phyloP scores from a whole-genome alignment of 2,888 invertebrate species.

The Aspidiotus destructor region DNA sequence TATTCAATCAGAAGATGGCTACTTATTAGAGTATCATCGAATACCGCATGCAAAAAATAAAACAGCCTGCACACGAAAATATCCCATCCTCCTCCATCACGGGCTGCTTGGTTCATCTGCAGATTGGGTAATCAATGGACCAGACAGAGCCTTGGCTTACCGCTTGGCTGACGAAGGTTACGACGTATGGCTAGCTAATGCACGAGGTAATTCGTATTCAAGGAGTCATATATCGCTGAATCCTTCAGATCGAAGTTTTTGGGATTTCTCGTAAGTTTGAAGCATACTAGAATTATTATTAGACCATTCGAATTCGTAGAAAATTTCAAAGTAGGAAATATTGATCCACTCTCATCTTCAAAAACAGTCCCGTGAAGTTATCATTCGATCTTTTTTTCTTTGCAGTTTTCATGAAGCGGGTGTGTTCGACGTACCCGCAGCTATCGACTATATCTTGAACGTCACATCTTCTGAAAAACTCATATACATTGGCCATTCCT shows the following conservation, averaged over 20 bases:
- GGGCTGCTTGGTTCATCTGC: slow-evolving; percentile 57
- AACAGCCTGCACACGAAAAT: slow-evolving; percentile 22
- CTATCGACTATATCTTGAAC: slow-evolving; percentile 58
- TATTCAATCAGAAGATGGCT: slow-evolving; percentile 51
- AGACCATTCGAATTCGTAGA: not conserved
- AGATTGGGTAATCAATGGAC: slow-evolving; percentile 61
- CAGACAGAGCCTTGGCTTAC: slow-evolving; percentile 54
- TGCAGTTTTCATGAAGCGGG: slow-evolving; percentile 85
- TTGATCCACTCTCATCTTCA: too few species aligned
- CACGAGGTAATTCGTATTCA: slow-evolving; percentile 69
- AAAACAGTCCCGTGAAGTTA: too few species aligned
- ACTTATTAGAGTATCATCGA: slow-evolving; percentile 52
- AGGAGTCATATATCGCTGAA: slow-evolving; percentile 48
- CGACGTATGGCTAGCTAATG: slow-evolving; percentile 76
- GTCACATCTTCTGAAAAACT: slow-evolving; percentile 47
- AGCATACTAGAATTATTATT: not conserved
- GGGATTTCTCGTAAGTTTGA: slow-evolving; percentile 50
- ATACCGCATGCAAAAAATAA: slow-evolving; percentile 46
- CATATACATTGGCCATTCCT: slow-evolving; percentile 81
- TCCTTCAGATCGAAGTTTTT: slow-evolving; percentile 51
- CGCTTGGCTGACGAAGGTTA: slow-evolving; percentile 52
- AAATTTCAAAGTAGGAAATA: not conserved
- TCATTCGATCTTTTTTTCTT: not conserved
- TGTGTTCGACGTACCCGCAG: slow-evolving; percentile 73
- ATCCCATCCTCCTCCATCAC: slow-evolving; percentile 48